These are phyloP conservation scores for Pseudorectes ferrugineus DNA, from an alignment of 2,113 vertebrate species.

Conservation along the genomic window DNA sequence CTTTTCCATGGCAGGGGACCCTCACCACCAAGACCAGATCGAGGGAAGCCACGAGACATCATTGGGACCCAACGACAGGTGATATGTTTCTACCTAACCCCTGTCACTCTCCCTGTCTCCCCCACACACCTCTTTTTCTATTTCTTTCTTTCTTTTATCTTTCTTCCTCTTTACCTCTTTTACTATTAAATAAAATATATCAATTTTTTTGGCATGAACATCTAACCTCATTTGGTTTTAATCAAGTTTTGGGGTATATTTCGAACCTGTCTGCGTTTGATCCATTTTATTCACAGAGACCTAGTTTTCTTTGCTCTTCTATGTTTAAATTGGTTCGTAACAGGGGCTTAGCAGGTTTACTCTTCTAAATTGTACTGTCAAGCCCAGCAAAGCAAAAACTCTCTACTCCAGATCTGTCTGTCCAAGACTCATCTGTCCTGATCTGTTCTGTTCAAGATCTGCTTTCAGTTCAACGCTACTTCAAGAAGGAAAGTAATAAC, in stretches of 20 bases:
- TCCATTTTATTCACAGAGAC: neutral
- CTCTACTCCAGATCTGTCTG: neutral
- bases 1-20: neutral
- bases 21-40: neutral
- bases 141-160: neutral
- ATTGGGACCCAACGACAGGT: fast-evolving
- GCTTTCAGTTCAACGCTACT: neutral
- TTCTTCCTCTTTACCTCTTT: neutral
- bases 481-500: neutral
- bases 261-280: neutral
- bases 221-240: neutral
- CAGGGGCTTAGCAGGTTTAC: neutral
- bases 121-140: neutral
- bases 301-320: neutral
- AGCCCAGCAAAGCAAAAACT: neutral
- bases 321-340: fast-evolving
- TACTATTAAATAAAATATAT: neutral
- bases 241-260: neutral
- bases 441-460: neutral
- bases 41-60: fast-evolving
- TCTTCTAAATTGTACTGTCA: neutral
- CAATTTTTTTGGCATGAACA: neutral
- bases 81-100: neutral
- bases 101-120: neutral
- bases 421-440: neutral